These are phyloP conservation scores for Mus minutoides DNA, from an alignment of 2,797 vertebrate species.

Conservation along the genomic window DNA sequence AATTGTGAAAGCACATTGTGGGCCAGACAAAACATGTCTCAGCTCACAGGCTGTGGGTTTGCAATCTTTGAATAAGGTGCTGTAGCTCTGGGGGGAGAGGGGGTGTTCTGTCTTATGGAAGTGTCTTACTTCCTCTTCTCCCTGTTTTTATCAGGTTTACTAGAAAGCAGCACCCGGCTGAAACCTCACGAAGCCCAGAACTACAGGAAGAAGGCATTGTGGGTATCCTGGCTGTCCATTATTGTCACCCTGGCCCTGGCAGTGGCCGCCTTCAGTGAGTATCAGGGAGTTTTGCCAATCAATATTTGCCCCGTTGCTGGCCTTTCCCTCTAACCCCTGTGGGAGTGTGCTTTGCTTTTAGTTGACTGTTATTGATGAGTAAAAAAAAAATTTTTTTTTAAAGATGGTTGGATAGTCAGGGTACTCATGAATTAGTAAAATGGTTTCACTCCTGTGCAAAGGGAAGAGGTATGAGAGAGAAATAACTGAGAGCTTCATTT, in stretches of 20 bases:
- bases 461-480: conserved; percentile 39
- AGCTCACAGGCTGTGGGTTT: conserved; percentile 32
- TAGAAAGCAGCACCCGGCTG: conserved; percentile 98
- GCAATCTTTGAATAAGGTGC: conserved; percentile 51
- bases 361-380: conserved; percentile 69
- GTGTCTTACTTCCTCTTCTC: conserved; percentile 74
- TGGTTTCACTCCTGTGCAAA: conserved; percentile 66
- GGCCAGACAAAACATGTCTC: conserved; percentile 60
- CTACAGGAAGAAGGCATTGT: conserved; percentile 98
- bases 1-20: conserved; percentile 41
- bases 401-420: conserved; percentile 72
- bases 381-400: conserved; percentile 9
- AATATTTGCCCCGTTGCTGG: background rate
- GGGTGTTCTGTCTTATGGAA: conserved; percentile 69
- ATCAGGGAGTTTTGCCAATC: conserved; percentile 63
- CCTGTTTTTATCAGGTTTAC: conserved; percentile 91
- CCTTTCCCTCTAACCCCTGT: conserved; percentile 59
- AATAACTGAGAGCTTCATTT: conserved; percentile 72
- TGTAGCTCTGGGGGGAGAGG: background rate
- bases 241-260: conserved; percentile 96
- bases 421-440: conserved; percentile 86
- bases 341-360: conserved; percentile 73
- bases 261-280: conserved; percentile 98
- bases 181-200: conserved; percentile 99
- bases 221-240: conserved; percentile 98